Evolutionary conservation across 2,113 vertebrate species (phyloP), one percentile per base, ranked within the genome.

Genomic region (Gavia stellata): DNA sequence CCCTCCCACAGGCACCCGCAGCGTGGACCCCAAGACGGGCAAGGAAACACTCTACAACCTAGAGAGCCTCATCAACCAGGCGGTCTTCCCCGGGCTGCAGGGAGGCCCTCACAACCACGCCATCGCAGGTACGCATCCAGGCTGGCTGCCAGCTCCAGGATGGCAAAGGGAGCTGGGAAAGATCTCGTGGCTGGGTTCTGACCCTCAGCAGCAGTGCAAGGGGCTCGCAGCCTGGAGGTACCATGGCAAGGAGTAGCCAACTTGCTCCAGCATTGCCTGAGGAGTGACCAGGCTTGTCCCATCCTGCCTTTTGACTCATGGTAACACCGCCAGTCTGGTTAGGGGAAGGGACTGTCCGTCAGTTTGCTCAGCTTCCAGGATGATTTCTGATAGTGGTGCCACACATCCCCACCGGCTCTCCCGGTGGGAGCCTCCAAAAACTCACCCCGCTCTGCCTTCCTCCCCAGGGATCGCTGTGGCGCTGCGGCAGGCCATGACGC

Each of bases 61-160:
- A 93, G 99, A 99, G 97, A 98, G 98, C 23, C 98, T 98, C 74
- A 99, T 99, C 96, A 99, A 99, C 85, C 98, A 99, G 72, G 99
- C 99, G 0, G 99, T 99, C 71, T 99, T 99, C 96, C 99, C 99
- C 0, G 99, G 99, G 31, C 98, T 99, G 56, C 99, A 99, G 95
- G 99, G 99, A 21, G 99, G 99, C 13, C 99, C 99, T 2, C 99
- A 99, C 98, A 99, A 99, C 96, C 99, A 99, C 0, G 99, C 99
- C 66, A 99, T 99, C 17, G 99, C 99, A 97, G 99, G 99, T 99
- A 96, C 7, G 0, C 28, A 24, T 5, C 75, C 4, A 9, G 50
- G 40, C 88, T 56, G 12, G 3, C 56, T 2, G 2, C 36, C 13
- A 40, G 75, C 72, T 67, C 53, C 9, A 10, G 23, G 33, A 5